These are phyloP conservation scores for Cyclargus thomasi DNA, from an alignment of 1,140 invertebrate species.

Conservation along the genomic window DNA sequence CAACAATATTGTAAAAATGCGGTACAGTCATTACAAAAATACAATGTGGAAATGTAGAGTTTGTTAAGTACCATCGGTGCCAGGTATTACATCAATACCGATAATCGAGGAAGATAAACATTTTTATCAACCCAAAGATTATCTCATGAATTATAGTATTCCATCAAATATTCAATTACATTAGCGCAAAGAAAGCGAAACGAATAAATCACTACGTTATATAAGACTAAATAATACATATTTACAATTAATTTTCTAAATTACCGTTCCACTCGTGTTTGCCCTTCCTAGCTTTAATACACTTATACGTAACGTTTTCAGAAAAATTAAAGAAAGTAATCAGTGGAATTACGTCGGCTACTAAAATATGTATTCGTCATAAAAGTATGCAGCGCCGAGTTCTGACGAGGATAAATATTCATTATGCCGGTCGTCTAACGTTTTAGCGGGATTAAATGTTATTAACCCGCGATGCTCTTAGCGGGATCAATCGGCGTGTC, in stretches of 20 bases:
- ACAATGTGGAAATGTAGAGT: slow-evolving; percentile 12
- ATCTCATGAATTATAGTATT: no score
- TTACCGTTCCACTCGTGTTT: slow-evolving; percentile 59
- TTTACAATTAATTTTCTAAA: slow-evolving; percentile 40
- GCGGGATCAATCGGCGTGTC: slow-evolving; percentile 55
- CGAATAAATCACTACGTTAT: not conserved
- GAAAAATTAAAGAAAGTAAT: slow-evolving; percentile 73
- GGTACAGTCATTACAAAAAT: slow-evolving; percentile 21
- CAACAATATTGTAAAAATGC: slow-evolving; percentile 44
- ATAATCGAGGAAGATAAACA: no score
- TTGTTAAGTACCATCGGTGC: not conserved
- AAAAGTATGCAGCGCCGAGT: slow-evolving; percentile 69
- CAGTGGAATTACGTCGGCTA: slow-evolving; percentile 68
- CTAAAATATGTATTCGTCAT: slow-evolving; percentile 74
- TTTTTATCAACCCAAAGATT: not conserved
- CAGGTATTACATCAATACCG: not conserved
- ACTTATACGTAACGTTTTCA: slow-evolving; percentile 59
- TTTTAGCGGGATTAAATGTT: slow-evolving; percentile 73
- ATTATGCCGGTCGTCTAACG: slow-evolving; percentile 70
- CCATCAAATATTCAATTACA: slow-evolving; percentile 11
- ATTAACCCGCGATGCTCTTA: slow-evolving; percentile 61
- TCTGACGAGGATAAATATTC: slow-evolving; percentile 72
- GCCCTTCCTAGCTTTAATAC: slow-evolving; percentile 63
- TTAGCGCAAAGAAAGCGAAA: not conserved
- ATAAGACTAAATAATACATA: slow-evolving; percentile 15